These are phyloP conservation scores for Channa striata DNA, from an alignment of 2,797 vertebrate genomes.

Conservation along the genomic window DNA sequence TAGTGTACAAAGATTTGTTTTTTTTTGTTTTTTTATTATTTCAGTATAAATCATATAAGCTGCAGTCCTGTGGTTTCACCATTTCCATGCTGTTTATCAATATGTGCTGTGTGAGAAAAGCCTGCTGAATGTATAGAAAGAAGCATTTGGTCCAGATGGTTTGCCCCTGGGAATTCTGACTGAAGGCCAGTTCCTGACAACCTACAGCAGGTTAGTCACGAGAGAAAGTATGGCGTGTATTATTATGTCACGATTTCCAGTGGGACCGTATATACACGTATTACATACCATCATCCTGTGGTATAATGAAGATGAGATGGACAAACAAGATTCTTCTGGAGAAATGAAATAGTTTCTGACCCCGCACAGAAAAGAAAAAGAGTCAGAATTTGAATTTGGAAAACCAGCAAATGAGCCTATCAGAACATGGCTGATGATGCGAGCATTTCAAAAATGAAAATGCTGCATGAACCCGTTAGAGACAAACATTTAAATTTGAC, in stretches of 20 bases:
- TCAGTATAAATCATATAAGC: not conserved
- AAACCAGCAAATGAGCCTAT: no score
- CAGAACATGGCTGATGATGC: no score
- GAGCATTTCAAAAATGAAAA: no score
- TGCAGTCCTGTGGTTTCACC: constrained; percentile 12
- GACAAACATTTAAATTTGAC: no score
- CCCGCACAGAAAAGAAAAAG: no score
- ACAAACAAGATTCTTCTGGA: not conserved
- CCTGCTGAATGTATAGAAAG: constrained; percentile 76
- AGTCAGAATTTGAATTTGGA: no score
- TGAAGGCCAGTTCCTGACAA: constrained; percentile 72
- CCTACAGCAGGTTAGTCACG: constrained; percentile 76
- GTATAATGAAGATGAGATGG: not conserved
- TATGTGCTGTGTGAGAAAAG: constrained; percentile 42
- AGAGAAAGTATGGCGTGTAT: constrained; percentile 39
- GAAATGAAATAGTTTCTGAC: no score
- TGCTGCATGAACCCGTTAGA: no score
- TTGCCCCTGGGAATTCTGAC: constrained; percentile 72
- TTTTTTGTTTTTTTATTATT: not conserved
- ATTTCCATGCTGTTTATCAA: constrained; percentile 40
- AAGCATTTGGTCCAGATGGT: constrained; percentile 75
- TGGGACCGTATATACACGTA: constrained; percentile 26
- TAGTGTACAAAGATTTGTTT: not conserved
- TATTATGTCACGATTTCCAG: constrained; percentile 26
- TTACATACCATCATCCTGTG: not conserved